Percentiles rank a stretch among this genome's conserved stretches.
These are phyloP conservation scores for Zosterops hypoxanthus DNA, from an alignment of 2,113 vertebrate genomes.

Conservation along the genomic window DNA sequence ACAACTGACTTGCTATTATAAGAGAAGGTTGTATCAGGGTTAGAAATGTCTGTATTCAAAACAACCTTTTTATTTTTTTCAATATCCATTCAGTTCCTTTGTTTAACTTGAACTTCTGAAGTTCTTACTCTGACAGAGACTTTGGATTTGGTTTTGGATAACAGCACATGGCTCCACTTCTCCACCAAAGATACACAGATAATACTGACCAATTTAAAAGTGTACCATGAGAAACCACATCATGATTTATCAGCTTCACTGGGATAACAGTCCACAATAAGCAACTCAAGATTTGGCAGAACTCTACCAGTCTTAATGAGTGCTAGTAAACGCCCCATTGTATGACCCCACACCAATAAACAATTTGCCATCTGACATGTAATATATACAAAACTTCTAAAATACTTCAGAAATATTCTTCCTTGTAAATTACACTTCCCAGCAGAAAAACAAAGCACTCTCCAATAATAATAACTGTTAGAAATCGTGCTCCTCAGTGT, in stretches of 20 bases:
- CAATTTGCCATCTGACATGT: neutral
- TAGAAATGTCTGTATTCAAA: neutral
- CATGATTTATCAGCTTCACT: neutral
- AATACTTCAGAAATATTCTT: neutral
- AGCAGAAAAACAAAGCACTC: neutral
- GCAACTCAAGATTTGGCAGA: neutral
- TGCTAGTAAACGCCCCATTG: neutral
- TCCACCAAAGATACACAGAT: neutral
- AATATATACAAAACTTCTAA: neutral
- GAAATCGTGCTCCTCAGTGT: neutral
- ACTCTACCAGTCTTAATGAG: neutral
- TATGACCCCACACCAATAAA: neutral
- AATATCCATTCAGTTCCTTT: neutral
- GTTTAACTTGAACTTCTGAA: neutral
- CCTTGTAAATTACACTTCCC: neutral
- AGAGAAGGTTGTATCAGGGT: fast-evolving
- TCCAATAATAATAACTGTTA: neutral
- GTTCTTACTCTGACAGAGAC: neutral
- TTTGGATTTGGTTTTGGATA: neutral
- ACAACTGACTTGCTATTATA: neutral
- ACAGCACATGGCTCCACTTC: neutral
- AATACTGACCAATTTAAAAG: neutral
- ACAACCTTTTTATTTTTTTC: neutral
- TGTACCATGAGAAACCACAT: neutral
- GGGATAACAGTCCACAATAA: neutral